Percentiles rank a stretch among this genome's conserved stretches.
Conservation (phyloP, 2,888 invertebrate genomes). For the Hecatera dysodea region DNA sequence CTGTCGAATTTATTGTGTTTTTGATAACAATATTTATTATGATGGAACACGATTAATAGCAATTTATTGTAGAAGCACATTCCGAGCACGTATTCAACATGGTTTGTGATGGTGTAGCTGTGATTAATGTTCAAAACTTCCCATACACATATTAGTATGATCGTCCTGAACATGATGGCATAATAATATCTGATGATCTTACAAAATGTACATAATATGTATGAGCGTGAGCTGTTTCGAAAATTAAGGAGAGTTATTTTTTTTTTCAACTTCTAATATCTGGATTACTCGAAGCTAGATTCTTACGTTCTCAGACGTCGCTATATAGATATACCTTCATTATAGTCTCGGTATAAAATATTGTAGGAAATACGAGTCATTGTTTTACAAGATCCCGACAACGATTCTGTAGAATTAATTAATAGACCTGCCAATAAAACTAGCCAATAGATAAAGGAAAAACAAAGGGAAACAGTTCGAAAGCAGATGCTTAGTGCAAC, state of each 20-base stretch:
- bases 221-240: neutral
- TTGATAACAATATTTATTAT: constrained; percentile 46
- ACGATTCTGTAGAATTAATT: constrained; percentile 19
- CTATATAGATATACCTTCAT: neutral
- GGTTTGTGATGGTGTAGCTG: neutral
- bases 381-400: constrained; percentile 1
- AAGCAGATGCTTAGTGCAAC: constrained; percentile 29
- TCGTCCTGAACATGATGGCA: neutral
- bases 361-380: constrained; percentile 8
- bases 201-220: neutral
- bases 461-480: constrained; percentile 34
- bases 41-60: constrained; percentile 12
- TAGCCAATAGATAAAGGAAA: constrained; percentile 28
- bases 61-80: constrained; percentile 5
- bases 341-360: too few species aligned
- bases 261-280: neutral
- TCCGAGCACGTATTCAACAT: constrained; percentile 30
- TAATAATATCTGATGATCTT: neutral
- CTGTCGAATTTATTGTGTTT: constrained; percentile 33
- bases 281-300: too few species aligned
- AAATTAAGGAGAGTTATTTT: neutral
- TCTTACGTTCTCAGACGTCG: neutral
- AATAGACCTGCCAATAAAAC: constrained; percentile 43
- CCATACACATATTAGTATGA: neutral
- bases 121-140: constrained; percentile 12